phyloP scores from a whole-genome alignment of 2,113 vertebrate species.

The Acinonyx jubatus region DNA sequence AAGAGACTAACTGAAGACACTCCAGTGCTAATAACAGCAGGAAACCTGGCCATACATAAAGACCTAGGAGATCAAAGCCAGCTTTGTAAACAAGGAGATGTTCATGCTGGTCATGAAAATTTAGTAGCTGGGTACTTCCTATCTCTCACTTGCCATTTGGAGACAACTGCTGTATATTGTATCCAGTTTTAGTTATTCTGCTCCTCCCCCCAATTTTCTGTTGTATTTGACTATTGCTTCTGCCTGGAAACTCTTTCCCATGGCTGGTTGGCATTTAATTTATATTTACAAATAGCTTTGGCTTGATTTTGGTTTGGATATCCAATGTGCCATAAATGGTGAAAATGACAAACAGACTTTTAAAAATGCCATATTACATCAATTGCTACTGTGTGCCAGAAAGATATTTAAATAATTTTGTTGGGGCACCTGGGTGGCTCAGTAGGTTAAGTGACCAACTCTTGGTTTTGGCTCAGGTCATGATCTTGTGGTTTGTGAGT shows the following conservation, averaged over 20 bases:
- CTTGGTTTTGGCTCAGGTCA: no score
- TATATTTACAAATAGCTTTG: background rate
- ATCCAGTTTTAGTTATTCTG: background rate
- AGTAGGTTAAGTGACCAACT: no score
- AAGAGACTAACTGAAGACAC: constrained; percentile 36
- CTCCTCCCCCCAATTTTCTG: background rate
- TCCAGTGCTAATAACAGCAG: constrained; percentile 17
- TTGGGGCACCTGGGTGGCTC: no score
- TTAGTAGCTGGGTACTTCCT: background rate
- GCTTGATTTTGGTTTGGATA: background rate
- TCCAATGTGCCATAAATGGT: background rate
- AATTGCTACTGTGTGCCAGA: background rate
- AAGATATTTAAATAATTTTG: background rate
- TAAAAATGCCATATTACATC: background rate
- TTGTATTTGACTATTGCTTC: background rate
- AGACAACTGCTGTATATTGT: background rate
- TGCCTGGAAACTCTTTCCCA: background rate
- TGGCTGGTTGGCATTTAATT: background rate
- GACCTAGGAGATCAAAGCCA: constrained; percentile 36
- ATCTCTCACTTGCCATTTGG: background rate
- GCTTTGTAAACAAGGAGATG: background rate
- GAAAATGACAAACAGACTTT: background rate
- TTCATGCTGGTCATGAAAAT: background rate
- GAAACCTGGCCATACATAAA: constrained; percentile 12
- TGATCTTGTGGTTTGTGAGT: no score